phyloP scores from a whole-genome alignment of 2,113 vertebrate genomes.

The Australoheros scitulus region DNA sequence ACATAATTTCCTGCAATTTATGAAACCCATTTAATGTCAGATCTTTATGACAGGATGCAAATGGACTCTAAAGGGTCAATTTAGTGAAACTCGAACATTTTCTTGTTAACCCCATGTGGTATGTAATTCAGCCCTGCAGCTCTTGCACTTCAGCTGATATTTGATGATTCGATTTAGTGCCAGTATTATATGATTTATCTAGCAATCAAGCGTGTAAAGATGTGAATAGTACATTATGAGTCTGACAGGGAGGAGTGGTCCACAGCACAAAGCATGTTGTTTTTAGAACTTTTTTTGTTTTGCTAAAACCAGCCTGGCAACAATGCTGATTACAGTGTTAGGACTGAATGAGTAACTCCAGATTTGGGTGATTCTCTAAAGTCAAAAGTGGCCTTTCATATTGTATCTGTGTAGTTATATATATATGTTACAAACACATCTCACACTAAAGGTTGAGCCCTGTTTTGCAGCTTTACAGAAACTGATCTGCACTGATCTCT shows the following conservation, averaged over 20 bases:
- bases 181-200: not conserved
- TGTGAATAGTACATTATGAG: not conserved
- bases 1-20: not conserved
- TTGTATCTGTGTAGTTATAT: not conserved
- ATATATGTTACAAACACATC: not conserved
- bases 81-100: not conserved
- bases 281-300: no score
- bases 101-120: not conserved
- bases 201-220: not conserved
- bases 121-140: not conserved
- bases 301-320: no score
- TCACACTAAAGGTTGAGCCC: not conserved
- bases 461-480: not conserved
- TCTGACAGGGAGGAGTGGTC: not conserved
- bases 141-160: not conserved
- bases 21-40: conserved; percentile 16
- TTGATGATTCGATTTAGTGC: not conserved
- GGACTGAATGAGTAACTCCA: no score
- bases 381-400: not conserved
- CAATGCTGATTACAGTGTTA: no score
- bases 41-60: not conserved
- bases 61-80: conserved; percentile 11
- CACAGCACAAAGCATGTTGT: no score
- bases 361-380: no score
- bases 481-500: not conserved